phyloP scores from a whole-genome alignment of 92 coral and sea anemone genomes.

The Virgularia gustaviana region DNA sequence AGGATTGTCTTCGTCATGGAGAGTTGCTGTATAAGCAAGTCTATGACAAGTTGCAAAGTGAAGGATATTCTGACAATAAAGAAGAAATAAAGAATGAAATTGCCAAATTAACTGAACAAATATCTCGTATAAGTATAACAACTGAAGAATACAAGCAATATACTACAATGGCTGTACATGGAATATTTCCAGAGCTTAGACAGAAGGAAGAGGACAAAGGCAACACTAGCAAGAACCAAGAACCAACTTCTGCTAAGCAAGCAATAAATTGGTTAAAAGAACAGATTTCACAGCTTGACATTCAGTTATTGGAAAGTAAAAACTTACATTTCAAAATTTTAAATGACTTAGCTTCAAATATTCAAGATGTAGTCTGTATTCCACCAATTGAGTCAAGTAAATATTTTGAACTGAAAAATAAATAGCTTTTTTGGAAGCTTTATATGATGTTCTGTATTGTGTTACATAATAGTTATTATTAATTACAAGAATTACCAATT shows the following conservation, averaged over 20 bases:
- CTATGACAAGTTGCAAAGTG: background rate
- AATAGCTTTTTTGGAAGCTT: background rate
- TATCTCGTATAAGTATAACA: background rate
- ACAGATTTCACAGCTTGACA: slow-evolving; percentile 6
- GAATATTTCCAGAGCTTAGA: slow-evolving; percentile 25
- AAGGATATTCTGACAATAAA: background rate
- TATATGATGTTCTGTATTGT: background rate
- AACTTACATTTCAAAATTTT: slow-evolving; percentile 23
- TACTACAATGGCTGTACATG: background rate
- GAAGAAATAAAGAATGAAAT: background rate
- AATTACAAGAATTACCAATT: no score
- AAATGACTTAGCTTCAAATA: background rate
- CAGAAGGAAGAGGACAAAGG: background rate
- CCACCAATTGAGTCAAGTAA: slow-evolving; percentile 18
- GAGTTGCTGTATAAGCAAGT: background rate
- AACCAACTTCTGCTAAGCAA: slow-evolving; percentile 2
- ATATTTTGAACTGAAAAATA: slow-evolving; percentile 26
- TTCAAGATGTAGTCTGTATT: slow-evolving; percentile 17
- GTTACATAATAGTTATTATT: no score
- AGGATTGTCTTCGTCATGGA: background rate
- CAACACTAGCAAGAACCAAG: background rate
- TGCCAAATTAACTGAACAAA: background rate
- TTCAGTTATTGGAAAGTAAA: slow-evolving; percentile 1
- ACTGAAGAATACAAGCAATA: background rate
- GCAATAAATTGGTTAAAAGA: slow-evolving; percentile 8